Conservation (phyloP, 1,140 invertebrate genomes). For the Doryteuthis pealeii region DNA sequence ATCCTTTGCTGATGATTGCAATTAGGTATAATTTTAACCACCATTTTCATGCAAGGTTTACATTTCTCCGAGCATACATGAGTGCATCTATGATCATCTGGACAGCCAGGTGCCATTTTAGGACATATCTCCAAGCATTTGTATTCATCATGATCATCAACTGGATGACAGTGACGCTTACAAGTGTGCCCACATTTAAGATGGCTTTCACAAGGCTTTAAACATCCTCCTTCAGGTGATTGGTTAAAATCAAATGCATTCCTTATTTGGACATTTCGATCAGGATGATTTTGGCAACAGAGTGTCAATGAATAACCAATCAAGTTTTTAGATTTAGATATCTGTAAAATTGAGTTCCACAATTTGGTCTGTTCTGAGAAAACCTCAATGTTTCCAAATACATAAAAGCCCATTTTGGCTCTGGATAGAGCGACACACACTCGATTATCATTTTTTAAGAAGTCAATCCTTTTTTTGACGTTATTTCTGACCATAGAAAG, state of each 20-base stretch:
- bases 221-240: constrained; percentile 60
- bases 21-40: constrained; percentile 28
- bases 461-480: constrained; percentile 64
- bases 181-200: constrained; percentile 58
- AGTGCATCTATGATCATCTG: constrained; percentile 39
- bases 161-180: constrained; percentile 45
- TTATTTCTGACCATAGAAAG: constrained; percentile 78
- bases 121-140: constrained; percentile 48
- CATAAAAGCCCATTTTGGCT: constrained; percentile 73
- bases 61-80: constrained; percentile 42
- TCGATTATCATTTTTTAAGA: constrained; percentile 74
- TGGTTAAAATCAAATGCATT: constrained; percentile 51
- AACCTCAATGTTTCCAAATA: constrained; percentile 71
- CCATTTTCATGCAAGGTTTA: constrained; percentile 30
- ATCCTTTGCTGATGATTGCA: constrained; percentile 32
- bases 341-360: constrained; percentile 56
- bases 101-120: constrained; percentile 25
- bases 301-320: constrained; percentile 45
- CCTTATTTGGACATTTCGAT: constrained; percentile 32
- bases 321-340: constrained; percentile 29
- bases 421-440: constrained; percentile 83
- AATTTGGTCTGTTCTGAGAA: constrained; percentile 58
- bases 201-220: constrained; percentile 41
- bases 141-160: constrained; percentile 46
- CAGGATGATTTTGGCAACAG: constrained; percentile 61